These are phyloP conservation scores for Tachuris rubrigastra DNA, from an alignment of 2,113 vertebrate species.

Conservation along the genomic window DNA sequence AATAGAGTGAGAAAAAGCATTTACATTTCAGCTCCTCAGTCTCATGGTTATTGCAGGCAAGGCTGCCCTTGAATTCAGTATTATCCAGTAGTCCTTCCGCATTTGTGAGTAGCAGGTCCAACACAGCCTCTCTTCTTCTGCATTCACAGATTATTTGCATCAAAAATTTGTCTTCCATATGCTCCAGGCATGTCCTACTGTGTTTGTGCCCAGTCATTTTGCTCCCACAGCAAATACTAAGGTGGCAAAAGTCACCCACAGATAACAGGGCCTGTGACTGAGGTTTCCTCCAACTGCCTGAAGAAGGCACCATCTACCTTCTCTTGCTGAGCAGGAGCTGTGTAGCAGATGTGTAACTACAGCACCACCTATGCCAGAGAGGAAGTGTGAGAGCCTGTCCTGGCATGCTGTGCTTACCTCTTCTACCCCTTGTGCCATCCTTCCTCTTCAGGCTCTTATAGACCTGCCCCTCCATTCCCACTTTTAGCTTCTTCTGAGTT, in stretches of 20 bases:
- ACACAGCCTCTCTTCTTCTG: not conserved
- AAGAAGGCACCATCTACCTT: not conserved
- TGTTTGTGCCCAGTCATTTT: not conserved
- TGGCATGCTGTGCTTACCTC: not conserved
- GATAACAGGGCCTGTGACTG: not conserved
- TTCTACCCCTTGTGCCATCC: not conserved
- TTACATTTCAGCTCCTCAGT: not conserved
- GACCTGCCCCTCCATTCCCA: not conserved
- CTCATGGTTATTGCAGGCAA: not conserved
- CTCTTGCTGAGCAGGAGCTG: not conserved
- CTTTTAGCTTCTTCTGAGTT: not conserved
- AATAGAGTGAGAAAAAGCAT: not conserved
- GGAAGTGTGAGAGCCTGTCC: not conserved
- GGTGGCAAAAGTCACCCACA: not conserved
- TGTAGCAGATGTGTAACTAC: not conserved
- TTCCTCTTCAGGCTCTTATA: not conserved
- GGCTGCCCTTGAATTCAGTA: not conserved
- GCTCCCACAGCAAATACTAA: not conserved
- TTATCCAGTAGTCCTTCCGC: not conserved
- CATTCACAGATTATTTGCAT: not conserved
- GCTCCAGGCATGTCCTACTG: not conserved
- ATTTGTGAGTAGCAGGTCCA: not conserved
- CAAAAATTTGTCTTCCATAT: not conserved
- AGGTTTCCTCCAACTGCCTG: not conserved
- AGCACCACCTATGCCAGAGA: not conserved